Conservation (phyloP, 1,140 invertebrate genomes). For the Melitaea cinxia region DNA sequence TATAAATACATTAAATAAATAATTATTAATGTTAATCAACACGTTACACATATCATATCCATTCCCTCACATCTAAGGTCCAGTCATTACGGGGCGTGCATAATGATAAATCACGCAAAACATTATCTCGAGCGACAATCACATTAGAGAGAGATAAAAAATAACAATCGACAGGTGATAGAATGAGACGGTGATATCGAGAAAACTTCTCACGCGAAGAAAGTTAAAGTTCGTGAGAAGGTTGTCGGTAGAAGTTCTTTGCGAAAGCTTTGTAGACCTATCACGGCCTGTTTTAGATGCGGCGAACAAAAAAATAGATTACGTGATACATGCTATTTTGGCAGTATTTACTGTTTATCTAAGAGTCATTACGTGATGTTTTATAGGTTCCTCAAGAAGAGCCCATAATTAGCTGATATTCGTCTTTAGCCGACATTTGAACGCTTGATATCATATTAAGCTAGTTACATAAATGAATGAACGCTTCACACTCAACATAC, state of each 20-base stretch:
- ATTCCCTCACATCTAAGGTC: not conserved
- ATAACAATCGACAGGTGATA: not conserved
- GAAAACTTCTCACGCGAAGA: conserved; percentile 42
- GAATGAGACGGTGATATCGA: conserved; percentile 9
- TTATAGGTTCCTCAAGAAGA: no score
- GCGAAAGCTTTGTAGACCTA: conserved; percentile 13
- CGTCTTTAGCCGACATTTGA: no score
- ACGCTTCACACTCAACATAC: no score
- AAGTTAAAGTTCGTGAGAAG: conserved; percentile 65
- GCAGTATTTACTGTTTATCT: no score
- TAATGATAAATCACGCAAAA: conserved; percentile 21
- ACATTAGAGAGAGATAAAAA: conserved; percentile 9
- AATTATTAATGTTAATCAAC: no score
- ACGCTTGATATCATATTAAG: no score
- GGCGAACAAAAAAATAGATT: no score
- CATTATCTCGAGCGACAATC: conserved; percentile 18
- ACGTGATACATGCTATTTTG: no score
- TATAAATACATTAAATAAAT: no score
- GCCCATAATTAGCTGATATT: no score
- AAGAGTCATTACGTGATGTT: no score
- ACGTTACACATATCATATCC: not conserved
- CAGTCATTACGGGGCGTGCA: conserved; percentile 9
- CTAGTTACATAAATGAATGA: no score
- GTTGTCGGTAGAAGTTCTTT: conserved; percentile 43
- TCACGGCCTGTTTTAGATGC: not conserved